Evolutionary conservation across 2,888 invertebrate species (phyloP), one percentile per base, ranked within the genome.

Genomic region (Geophilus truncorum): DNA sequence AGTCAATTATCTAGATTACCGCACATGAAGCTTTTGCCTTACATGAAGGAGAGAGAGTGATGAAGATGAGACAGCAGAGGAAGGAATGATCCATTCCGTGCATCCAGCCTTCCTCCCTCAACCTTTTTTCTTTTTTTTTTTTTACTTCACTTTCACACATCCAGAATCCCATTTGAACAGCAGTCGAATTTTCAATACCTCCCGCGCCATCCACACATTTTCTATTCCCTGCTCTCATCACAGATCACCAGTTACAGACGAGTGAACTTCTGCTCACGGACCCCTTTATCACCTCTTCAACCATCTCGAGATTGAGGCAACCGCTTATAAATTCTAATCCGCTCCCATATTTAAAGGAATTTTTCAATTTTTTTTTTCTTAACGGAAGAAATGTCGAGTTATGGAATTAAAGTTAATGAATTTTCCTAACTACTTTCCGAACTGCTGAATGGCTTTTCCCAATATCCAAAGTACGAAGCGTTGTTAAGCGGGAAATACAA

Each of bases 1-100:
- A 70, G 70, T 70, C 70, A 70, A 70, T 70, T 70, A 70, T 70
- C 70, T 70, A 70, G 70, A 70, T 70, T 70, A 70, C 70, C 70
- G 28, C 70, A 70, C 70, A 25, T 70, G 70, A 70, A 70, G 70
- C 70, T 70, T 70, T 70, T 70, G 70, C 70, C 70, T 70, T 25
- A n/a, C 25, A 70, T 70, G 70, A 70, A 25, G 28, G 25, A 70
- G 70, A 25, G 70, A 70, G 70, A 70, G 70, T 70, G 70, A 70
- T 70, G 70, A 70, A 70, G 70, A 70, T 70, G 70, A 70, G 70
- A 28, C 25, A 70, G 70, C 70, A 70, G 25, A 70, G 25, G 28
- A 15, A 70, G 70, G 70, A 70, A 28, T 70, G 70, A 70, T 70
- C 70, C 70, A 70, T 70, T 70, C 70, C 70, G n/a, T 15, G n/a